phyloP scores from a whole-genome alignment of 1,140 invertebrate species.

The Drosophila azteca region DNA sequence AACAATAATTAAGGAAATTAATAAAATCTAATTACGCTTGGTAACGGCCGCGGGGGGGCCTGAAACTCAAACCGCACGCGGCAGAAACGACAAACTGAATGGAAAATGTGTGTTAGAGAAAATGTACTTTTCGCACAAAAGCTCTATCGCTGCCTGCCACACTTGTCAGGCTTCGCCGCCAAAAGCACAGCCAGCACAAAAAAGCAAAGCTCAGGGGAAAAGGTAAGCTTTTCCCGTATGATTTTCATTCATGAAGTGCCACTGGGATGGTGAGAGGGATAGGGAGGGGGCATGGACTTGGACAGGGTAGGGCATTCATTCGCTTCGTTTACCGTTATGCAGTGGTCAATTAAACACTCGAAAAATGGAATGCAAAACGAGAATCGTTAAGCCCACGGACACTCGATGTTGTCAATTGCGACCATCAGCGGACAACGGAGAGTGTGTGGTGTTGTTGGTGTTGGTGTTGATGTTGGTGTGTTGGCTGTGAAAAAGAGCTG shows the following conservation, averaged over 20 bases:
- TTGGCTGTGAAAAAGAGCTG: slow-evolving; percentile 17
- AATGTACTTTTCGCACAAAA: slow-evolving; percentile 43
- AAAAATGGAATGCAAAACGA: slow-evolving; percentile 26
- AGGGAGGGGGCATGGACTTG: slow-evolving; percentile 1
- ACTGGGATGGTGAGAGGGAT: neutral
- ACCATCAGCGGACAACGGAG: slow-evolving; percentile 1
- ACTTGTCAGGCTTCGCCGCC: slow-evolving; percentile 21
- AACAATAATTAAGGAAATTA: slow-evolving; percentile 2
- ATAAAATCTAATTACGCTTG: slow-evolving; percentile 4
- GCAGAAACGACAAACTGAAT: slow-evolving; percentile 50
- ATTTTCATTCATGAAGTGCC: slow-evolving; percentile 42
- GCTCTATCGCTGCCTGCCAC: slow-evolving; percentile 7
- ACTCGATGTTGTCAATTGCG: slow-evolving; percentile 6
- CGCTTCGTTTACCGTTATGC: slow-evolving; percentile 31
- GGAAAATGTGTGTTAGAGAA: slow-evolving; percentile 41
- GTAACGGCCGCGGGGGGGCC: neutral
- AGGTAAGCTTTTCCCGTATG: slow-evolving; percentile 28
- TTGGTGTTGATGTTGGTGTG: neutral
- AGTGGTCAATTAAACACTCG: slow-evolving; percentile 45
- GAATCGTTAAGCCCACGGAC: too few relatives aligned
- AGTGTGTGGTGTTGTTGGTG: neutral
- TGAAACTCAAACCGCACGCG: slow-evolving; percentile 37
- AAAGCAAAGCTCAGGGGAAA: slow-evolving; percentile 40
- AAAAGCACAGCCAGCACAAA: slow-evolving; percentile 22
- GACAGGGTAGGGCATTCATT: slow-evolving; percentile 15